These are phyloP conservation scores for Erythrocercus mccallii DNA, from an alignment of 2,113 vertebrate genomes.

Conservation along the genomic window DNA sequence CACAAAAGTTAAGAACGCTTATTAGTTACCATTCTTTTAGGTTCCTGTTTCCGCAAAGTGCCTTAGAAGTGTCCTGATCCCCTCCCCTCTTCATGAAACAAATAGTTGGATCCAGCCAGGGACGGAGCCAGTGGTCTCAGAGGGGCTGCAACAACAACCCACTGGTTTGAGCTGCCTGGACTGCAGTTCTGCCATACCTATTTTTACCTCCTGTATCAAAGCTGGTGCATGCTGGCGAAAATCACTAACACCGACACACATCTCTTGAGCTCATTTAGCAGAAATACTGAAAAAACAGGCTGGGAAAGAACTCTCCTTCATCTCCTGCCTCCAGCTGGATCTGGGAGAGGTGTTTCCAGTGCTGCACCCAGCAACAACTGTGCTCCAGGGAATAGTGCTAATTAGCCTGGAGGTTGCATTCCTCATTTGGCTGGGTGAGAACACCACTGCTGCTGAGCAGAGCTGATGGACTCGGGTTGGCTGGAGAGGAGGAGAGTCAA, in stretches of 20 bases:
- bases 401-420: not conserved
- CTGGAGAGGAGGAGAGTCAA: not conserved
- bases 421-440: not conserved
- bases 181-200: not conserved
- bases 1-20: not conserved
- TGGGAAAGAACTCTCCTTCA: not conserved
- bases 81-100: not conserved
- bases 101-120: not conserved
- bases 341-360: not conserved
- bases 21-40: not conserved
- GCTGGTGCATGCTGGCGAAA: not conserved
- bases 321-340: not conserved
- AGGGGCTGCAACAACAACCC: not conserved
- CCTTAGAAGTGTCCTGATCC: not conserved
- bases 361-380: not conserved
- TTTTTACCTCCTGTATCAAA: not conserved
- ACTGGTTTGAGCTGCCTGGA: not conserved
- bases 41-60: not conserved
- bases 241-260: not conserved
- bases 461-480: not conserved
- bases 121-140: not conserved
- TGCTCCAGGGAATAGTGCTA: not conserved
- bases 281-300: not conserved
- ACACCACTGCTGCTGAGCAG: not conserved
- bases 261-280: not conserved